Conservation (phyloP, 2,113 vertebrate species). For the Fukomys damarensis region DNA sequence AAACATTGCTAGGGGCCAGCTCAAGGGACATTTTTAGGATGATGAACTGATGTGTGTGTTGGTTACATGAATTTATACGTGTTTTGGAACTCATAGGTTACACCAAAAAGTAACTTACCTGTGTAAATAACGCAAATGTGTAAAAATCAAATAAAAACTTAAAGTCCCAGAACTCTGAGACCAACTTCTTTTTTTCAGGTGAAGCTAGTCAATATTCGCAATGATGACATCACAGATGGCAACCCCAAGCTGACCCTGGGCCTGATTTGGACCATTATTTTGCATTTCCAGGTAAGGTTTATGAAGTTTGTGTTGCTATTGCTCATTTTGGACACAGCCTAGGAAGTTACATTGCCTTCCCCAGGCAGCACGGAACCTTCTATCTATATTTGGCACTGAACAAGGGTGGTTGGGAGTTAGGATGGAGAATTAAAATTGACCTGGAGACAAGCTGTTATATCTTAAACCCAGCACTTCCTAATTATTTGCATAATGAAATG, state of each 20-base stretch:
- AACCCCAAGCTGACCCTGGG: constrained; percentile 98
- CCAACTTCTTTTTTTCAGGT: constrained; percentile 87
- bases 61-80: background rate
- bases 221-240: constrained; percentile 98
- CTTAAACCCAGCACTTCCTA: background rate
- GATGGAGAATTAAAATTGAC: background rate
- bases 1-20: background rate
- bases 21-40: background rate
- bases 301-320: background rate
- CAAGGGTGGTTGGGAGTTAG: background rate
- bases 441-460: background rate
- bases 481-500: constrained; percentile 29
- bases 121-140: constrained; percentile 22
- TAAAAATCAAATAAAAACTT: constrained; percentile 50
- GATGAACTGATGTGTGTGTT: background rate
- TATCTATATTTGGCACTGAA: background rate
- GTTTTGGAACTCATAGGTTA: constrained; percentile 29
- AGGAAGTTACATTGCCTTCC: background rate
- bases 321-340: background rate
- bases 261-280: constrained; percentile 99
- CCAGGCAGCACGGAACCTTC: background rate
- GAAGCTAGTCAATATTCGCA: constrained; percentile 98
- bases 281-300: constrained; percentile 96
- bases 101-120: background rate
- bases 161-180: constrained; percentile 18